phyloP scores from a whole-genome alignment of 1,140 invertebrate species.

The Frieseomelitta varia region DNA sequence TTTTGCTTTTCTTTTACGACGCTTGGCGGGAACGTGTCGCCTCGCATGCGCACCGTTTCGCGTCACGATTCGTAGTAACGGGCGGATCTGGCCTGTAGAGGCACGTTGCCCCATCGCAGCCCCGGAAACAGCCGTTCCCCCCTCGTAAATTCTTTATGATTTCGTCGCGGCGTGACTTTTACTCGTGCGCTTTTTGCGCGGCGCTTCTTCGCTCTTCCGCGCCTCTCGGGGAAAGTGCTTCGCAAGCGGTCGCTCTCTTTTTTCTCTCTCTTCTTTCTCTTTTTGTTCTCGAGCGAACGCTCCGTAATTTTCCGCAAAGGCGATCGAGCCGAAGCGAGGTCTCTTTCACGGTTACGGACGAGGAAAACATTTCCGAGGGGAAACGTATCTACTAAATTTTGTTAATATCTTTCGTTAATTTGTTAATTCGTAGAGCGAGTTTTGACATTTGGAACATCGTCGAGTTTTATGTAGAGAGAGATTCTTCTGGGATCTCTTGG shows the following conservation, averaged over 20 bases:
- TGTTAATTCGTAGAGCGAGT: too few relatives aligned
- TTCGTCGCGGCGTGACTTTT: slow-evolving; percentile 52
- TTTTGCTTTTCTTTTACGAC: slow-evolving; percentile 37
- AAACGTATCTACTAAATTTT: too few relatives aligned
- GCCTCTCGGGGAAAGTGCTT: background rate
- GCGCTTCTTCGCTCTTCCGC: too few relatives aligned
- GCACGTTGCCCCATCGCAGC: background rate
- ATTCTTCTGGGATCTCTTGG: too few relatives aligned
- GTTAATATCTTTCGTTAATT: too few relatives aligned
- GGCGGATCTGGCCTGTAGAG: background rate
- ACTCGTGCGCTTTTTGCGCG: background rate
- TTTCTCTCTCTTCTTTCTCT: too few relatives aligned
- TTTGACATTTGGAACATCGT: too few relatives aligned
- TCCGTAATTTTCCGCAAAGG: background rate
- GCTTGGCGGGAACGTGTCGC: background rate
- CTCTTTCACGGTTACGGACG: too few relatives aligned
- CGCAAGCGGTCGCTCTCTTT: background rate
- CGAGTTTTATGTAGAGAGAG: too few relatives aligned
- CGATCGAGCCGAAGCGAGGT: background rate
- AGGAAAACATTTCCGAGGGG: too few relatives aligned
- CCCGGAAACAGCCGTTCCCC: slow-evolving; percentile 22
- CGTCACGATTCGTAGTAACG: slow-evolving; percentile 49
- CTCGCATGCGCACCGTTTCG: slow-evolving; percentile 26
- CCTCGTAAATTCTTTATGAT: slow-evolving; percentile 70
- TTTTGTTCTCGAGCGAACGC: too few relatives aligned